These are phyloP conservation scores for Pachyrhynchus sulphureomaculatus DNA, from an alignment of 1,140 invertebrate species.

Conservation along the genomic window DNA sequence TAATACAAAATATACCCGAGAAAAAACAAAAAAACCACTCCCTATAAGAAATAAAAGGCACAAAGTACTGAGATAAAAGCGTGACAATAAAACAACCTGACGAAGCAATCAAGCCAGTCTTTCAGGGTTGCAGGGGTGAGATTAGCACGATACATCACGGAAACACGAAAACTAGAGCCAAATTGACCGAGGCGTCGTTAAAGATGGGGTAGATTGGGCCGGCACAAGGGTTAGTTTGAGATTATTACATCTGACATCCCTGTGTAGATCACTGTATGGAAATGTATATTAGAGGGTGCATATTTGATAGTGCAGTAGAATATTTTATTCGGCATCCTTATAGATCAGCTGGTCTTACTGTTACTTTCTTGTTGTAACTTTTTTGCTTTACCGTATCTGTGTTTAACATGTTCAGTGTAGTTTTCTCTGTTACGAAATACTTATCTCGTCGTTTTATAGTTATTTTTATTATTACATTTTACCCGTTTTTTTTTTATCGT, in stretches of 20 bases:
- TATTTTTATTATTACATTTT: too few relatives aligned
- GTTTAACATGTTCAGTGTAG: too few relatives aligned
- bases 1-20: too few relatives aligned
- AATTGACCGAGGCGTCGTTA: constrained; percentile 29
- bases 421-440: too few relatives aligned
- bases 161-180: constrained; percentile 31
- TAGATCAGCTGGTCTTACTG: too few relatives aligned
- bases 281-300: not conserved
- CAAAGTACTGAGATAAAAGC: constrained; percentile 36
- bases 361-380: too few relatives aligned
- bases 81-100: constrained; percentile 47
- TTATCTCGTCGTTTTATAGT: too few relatives aligned
- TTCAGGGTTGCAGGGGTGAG: constrained; percentile 37
- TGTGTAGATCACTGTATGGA: not conserved
- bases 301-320: not conserved
- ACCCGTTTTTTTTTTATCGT: too few relatives aligned
- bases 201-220: constrained; percentile 28
- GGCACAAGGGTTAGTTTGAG: constrained; percentile 4
- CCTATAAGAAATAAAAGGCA: constrained; percentile 34
- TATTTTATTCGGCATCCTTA: too few relatives aligned
- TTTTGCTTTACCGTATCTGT: too few relatives aligned
- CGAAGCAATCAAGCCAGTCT: constrained; percentile 44
- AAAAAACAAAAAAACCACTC: constrained; percentile 11
- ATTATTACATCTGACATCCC: not conserved
- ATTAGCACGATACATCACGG: constrained; percentile 48